Conservation (phyloP, 2,888 invertebrate genomes). For the Drosophila falleni region DNA sequence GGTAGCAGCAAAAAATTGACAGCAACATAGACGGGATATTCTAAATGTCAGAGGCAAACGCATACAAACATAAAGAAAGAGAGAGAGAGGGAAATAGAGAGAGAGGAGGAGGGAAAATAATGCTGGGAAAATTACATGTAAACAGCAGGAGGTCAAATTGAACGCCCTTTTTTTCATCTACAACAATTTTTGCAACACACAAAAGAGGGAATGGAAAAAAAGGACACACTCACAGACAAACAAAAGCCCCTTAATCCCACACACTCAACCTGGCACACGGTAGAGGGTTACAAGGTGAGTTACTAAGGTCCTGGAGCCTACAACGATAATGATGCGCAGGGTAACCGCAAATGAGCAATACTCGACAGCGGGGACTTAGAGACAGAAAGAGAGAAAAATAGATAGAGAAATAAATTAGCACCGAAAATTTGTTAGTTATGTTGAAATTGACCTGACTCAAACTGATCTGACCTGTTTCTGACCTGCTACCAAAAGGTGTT, state of each 20-base stretch:
- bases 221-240: conserved; percentile 19
- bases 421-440: conserved; percentile 63
- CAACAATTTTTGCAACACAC: conserved; percentile 48
- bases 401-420: conserved; percentile 56
- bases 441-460: conserved; percentile 30
- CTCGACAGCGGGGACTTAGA: conserved; percentile 24
- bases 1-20: conserved; percentile 53
- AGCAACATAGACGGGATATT: conserved; percentile 63
- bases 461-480: conserved; percentile 45
- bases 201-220: conserved; percentile 33
- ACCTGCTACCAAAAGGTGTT: conserved; percentile 25
- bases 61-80: conserved; percentile 3
- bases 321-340: conserved; percentile 63
- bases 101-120: conserved; percentile 8
- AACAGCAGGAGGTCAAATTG: conserved; percentile 69
- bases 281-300: conserved; percentile 23
- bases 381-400: background rate
- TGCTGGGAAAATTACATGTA: conserved; percentile 74
- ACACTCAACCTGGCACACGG: conserved; percentile 48
- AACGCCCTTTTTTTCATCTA: conserved; percentile 39
- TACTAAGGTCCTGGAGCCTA: conserved; percentile 8
- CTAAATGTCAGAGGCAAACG: conserved; percentile 65
- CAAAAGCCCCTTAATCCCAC: conserved; percentile 44
- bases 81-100: conserved; percentile 4
- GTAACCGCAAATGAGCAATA: conserved; percentile 70